Evolutionary conservation across 2,888 invertebrate genomes (phyloP).

Genomic region (Cephus runcator): DNA sequence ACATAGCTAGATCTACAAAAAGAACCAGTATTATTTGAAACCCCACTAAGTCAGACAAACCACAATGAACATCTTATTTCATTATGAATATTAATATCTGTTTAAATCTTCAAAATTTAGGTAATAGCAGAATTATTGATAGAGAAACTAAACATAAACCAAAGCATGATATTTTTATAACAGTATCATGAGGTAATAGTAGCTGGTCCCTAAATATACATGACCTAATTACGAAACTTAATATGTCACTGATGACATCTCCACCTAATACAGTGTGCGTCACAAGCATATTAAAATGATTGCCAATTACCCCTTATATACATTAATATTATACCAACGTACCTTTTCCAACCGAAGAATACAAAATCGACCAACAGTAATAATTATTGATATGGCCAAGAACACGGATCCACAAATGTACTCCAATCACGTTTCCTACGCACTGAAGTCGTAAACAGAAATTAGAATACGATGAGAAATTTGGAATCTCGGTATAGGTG

Average conservation of each 20-base stretch:
- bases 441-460: constrained; percentile 6
- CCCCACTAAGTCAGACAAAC: neutral
- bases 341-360: neutral
- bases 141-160: neutral
- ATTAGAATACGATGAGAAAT: constrained; percentile 4
- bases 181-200: constrained; percentile 19
- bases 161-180: neutral
- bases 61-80: neutral
- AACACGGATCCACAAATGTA: neutral
- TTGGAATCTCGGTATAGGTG: neutral
- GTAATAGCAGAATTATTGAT: neutral
- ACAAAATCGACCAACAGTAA: neutral
- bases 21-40: neutral
- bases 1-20: neutral
- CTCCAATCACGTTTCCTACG: neutral
- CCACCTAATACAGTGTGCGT: neutral
- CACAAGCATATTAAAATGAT: neutral
- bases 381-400: neutral
- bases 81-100: neutral
- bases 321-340: neutral
- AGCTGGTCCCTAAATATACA: constrained; percentile 38
- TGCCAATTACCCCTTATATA: neutral
- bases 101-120: neutral
- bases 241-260: constrained; percentile 18
- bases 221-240: constrained; percentile 41